Conservation (phyloP, 1,140 invertebrate species). For the Rhagoletis zephyria region DNA sequence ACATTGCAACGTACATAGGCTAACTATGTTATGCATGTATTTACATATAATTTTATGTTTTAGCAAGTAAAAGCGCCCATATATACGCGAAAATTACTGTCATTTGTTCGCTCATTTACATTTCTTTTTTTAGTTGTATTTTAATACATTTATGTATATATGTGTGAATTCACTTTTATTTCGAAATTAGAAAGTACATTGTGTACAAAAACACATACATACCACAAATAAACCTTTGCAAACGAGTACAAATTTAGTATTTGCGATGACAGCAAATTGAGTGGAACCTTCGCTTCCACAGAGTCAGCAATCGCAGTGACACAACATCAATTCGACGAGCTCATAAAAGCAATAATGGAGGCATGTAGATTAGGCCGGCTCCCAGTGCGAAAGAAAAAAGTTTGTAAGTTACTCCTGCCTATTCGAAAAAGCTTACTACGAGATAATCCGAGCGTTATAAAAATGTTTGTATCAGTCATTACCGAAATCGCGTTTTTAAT, state of each 20-base stretch:
- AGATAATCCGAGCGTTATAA: too few relatives aligned
- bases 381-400: too few relatives aligned
- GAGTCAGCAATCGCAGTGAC: neutral
- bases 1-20: neutral
- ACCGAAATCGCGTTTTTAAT: too few relatives aligned
- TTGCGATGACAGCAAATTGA: neutral
- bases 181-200: slow-evolving; percentile 42
- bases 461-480: too few relatives aligned
- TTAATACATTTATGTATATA: neutral
- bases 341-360: too few relatives aligned
- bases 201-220: slow-evolving; percentile 3
- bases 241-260: neutral
- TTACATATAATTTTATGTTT: neutral
- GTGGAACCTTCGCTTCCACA: slow-evolving; percentile 15
- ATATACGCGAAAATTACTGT: slow-evolving; percentile 30
- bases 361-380: too few relatives aligned
- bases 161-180: neutral
- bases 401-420: too few relatives aligned
- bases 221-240: neutral
- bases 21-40: neutral
- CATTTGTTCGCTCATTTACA: slow-evolving; percentile 38
- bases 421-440: too few relatives aligned
- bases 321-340: too few relatives aligned
- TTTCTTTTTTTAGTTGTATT: neutral
- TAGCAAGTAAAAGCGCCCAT: neutral